These are phyloP conservation scores for Fringilla coelebs DNA, from an alignment of 2,797 vertebrate species.

Conservation along the genomic window DNA sequence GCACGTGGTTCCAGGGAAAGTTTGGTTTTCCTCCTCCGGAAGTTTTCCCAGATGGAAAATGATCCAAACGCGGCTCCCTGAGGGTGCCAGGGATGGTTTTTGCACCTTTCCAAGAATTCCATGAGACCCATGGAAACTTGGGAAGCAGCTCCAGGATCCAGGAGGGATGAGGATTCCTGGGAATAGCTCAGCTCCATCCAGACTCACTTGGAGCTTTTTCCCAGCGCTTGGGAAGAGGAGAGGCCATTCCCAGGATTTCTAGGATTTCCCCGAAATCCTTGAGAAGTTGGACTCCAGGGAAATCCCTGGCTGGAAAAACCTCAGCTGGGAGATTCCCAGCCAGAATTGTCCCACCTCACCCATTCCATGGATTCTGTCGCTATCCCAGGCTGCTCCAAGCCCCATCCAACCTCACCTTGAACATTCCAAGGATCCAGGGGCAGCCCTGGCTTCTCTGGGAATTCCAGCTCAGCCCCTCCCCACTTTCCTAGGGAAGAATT, in stretches of 20 bases:
- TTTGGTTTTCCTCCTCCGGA: neutral
- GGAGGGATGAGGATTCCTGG: neutral
- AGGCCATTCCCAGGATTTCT: neutral
- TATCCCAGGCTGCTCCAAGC: neutral
- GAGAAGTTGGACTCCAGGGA: neutral
- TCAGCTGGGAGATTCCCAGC: neutral
- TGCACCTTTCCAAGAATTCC: rapidly evolving
- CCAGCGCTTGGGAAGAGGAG: neutral
- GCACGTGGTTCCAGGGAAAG: neutral
- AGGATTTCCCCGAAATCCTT: neutral
- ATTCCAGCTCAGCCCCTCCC: neutral
- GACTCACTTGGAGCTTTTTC: neutral
- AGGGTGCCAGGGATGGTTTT: neutral
- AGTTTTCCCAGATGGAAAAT: neutral
- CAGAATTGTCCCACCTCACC: neutral
- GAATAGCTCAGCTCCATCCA: neutral
- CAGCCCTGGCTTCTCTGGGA: neutral
- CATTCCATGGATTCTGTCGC: neutral
- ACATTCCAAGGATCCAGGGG: neutral
- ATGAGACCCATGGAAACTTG: rapidly evolving
- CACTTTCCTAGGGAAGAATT: neutral
- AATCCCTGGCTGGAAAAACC: neutral
- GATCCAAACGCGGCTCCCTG: neutral
- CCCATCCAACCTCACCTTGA: neutral
- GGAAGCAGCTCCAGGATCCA: neutral